These are phyloP conservation scores for Accipiter cooperii DNA, from an alignment of 2,113 vertebrate genomes.

Conservation along the genomic window DNA sequence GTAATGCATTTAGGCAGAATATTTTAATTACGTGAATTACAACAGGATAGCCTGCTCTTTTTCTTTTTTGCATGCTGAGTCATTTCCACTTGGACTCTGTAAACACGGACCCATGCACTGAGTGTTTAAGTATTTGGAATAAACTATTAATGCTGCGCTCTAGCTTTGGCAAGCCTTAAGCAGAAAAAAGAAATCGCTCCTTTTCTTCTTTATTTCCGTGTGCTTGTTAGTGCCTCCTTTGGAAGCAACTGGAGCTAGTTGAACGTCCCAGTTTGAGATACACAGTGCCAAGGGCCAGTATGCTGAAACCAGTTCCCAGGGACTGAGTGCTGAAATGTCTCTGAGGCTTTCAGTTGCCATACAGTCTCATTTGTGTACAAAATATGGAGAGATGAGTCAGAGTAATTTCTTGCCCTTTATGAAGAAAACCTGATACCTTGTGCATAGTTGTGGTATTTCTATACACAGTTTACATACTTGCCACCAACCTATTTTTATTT, in stretches of 20 bases:
- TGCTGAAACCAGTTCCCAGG: neutral
- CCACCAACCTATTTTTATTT: conserved; percentile 25
- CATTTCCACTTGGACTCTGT: conserved; percentile 56
- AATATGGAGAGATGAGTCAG: conserved; percentile 12
- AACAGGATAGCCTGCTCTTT: conserved; percentile 27
- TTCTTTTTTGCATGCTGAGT: conserved; percentile 41
- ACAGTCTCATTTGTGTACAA: conserved; percentile 26
- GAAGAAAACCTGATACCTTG: conserved; percentile 35
- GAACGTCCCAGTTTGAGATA: neutral
- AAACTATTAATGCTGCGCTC: conserved; percentile 16
- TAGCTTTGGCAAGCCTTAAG: neutral
- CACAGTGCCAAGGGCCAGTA: neutral
- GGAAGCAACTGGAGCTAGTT: neutral
- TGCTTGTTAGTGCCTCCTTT: neutral
- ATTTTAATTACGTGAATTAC: conserved; percentile 58
- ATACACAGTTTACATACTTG: conserved; percentile 1
- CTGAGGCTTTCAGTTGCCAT: neutral
- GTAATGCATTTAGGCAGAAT: conserved; percentile 41
- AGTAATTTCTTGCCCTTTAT: conserved; percentile 35
- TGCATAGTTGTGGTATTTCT: conserved; percentile 24
- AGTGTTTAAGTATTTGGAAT: conserved; percentile 34
- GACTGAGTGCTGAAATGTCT: neutral
- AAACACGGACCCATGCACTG: conserved; percentile 6
- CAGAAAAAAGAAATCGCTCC: neutral
- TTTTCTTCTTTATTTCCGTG: neutral